Conservation (phyloP, 2,113 vertebrate genomes). For the Phainopepla nitens region DNA sequence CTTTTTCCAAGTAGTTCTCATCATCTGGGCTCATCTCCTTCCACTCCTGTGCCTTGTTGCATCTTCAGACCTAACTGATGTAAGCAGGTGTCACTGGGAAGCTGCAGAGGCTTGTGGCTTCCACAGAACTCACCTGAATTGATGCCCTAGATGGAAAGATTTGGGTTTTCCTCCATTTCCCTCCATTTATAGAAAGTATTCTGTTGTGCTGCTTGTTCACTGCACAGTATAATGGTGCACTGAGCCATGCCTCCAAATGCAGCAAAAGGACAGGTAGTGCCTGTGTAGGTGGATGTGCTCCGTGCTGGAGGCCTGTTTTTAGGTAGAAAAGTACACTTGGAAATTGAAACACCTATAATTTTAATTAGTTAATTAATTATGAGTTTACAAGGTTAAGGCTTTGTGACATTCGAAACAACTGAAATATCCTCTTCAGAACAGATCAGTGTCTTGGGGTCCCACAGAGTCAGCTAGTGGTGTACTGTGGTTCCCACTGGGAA, state of each 20-base stretch:
- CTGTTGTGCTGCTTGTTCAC: background rate
- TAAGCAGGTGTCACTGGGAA: background rate
- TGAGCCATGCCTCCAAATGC: background rate
- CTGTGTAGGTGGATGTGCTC: background rate
- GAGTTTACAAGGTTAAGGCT: background rate
- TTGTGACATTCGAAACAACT: background rate
- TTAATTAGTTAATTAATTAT: background rate
- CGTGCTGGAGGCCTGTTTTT: accelerated
- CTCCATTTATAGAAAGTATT: background rate
- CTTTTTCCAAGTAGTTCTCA: background rate
- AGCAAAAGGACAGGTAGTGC: background rate
- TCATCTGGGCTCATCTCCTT: background rate
- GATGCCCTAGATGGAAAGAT: background rate
- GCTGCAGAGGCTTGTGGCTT: background rate
- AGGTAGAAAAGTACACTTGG: background rate
- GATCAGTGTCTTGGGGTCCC: background rate
- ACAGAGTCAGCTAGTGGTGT: background rate
- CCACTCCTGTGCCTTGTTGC: background rate
- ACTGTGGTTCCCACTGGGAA: background rate
- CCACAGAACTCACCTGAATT: background rate
- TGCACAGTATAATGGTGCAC: no score
- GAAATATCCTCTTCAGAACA: background rate
- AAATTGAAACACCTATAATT: background rate
- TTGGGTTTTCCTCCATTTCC: background rate
- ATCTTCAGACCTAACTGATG: background rate